Conservation (phyloP, 1,140 invertebrate genomes). For the Leptinotarsa texana region DNA sequence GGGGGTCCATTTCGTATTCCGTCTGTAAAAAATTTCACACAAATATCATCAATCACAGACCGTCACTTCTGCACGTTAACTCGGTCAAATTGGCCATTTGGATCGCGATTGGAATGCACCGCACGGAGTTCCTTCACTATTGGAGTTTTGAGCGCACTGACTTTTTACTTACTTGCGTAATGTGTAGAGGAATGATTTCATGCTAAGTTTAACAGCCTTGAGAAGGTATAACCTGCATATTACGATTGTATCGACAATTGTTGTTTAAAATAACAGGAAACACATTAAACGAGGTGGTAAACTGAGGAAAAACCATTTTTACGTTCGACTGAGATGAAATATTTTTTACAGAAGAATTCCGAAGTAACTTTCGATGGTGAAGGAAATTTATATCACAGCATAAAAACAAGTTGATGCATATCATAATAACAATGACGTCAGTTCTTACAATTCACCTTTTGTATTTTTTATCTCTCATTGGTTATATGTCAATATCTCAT, state of each 20-base stretch:
- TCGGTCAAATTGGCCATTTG: slow-evolving; percentile 17
- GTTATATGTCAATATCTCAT: neutral
- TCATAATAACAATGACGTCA: neutral
- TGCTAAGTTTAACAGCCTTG: slow-evolving; percentile 28
- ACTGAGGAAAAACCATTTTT: neutral
- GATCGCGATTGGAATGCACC: slow-evolving; percentile 6
- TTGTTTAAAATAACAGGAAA: neutral
- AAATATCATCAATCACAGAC: slow-evolving; percentile 10
- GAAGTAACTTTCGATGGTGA: neutral
- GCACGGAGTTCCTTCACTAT: neutral
- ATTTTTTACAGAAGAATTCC: neutral
- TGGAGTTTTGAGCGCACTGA: slow-evolving; percentile 9
- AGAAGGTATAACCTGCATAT: slow-evolving; percentile 26
- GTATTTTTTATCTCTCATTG: neutral
- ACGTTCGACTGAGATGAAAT: neutral
- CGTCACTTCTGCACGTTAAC: neutral
- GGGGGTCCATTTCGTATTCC: slow-evolving; percentile 30
- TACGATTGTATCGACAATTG: neutral
- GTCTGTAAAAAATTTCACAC: slow-evolving; percentile 6
- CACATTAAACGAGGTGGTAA: neutral
- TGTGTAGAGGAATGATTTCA: slow-evolving; percentile 1
- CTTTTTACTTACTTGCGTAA: neutral
- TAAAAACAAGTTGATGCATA: neutral
- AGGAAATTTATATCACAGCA: neutral
- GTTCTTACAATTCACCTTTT: neutral